These are phyloP conservation scores for Tragelaphus strepsiceros DNA, from an alignment of 2,113 vertebrate genomes.

Conservation along the genomic window DNA sequence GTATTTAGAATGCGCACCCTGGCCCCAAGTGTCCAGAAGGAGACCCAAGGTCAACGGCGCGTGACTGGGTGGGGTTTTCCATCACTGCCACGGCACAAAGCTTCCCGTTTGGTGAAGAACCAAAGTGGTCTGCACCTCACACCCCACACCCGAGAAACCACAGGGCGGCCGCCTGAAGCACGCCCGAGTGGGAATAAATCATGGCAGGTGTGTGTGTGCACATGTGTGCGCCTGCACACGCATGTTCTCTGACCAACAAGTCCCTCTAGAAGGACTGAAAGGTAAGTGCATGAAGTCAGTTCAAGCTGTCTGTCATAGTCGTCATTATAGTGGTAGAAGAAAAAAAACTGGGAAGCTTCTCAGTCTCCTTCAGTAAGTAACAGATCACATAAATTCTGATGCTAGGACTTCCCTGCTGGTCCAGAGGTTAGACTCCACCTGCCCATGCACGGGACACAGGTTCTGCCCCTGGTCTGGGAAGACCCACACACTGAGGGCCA, in stretches of 20 bases:
- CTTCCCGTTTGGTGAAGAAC: background rate
- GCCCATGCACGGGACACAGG: background rate
- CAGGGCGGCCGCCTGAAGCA: background rate
- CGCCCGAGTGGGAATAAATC: background rate
- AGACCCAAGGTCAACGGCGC: background rate
- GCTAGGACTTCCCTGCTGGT: background rate
- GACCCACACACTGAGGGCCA: background rate
- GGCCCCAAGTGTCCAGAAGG: background rate
- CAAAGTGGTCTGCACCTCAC: background rate
- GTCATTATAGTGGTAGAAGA: background rate
- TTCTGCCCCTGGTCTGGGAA: background rate
- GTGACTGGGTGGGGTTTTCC: background rate
- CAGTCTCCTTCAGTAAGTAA: background rate
- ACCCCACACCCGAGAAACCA: background rate
- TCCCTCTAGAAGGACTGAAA: background rate
- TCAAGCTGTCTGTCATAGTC: background rate
- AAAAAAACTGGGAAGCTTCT: background rate
- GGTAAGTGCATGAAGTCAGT: background rate
- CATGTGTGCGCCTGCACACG: background rate
- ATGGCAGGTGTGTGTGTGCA: background rate
- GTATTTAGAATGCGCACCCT: background rate
- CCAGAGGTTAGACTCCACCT: background rate
- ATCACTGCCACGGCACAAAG: background rate
- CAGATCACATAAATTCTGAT: background rate
- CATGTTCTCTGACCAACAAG: background rate